phyloP scores from a whole-genome alignment of 2,113 vertebrate species.

The Serilophus lunatus region DNA sequence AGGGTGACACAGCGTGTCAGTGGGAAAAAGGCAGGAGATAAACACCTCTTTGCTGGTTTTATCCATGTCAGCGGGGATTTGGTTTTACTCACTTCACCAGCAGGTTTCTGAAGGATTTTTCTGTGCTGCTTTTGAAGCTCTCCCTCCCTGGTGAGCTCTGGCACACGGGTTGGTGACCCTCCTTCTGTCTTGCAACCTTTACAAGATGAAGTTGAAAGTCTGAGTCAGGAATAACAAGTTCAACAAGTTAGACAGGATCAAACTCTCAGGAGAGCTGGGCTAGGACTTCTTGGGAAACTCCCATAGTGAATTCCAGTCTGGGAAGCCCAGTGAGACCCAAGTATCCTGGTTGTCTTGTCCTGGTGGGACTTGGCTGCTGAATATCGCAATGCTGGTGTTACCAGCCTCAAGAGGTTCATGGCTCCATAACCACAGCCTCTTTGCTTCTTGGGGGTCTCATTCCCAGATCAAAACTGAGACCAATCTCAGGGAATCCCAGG shows the following conservation, averaged over 20 bases:
- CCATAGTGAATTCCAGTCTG: not conserved
- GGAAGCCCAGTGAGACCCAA: not conserved
- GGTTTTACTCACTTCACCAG: not conserved
- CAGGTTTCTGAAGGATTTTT: conserved; percentile 11
- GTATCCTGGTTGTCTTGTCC: rapidly evolving
- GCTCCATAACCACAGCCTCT: not conserved
- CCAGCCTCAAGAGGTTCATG: not conserved
- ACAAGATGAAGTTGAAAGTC: conserved; percentile 2
- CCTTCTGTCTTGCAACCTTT: not conserved
- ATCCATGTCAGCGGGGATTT: not conserved
- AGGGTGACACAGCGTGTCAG: not conserved
- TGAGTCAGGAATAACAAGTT: not conserved
- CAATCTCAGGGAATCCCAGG: not conserved
- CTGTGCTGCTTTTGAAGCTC: not conserved
- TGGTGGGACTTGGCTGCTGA: not conserved
- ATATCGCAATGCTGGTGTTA: not conserved
- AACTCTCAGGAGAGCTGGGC: not conserved
- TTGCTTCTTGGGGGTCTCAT: not conserved
- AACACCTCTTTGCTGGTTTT: not conserved
- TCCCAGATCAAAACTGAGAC: not conserved
- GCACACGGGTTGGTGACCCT: not conserved
- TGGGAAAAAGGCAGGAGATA: not conserved
- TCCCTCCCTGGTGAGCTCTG: not conserved
- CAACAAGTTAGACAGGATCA: not conserved
- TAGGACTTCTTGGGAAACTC: not conserved